Percentiles rank a stretch among this genome's conserved stretches.
Evolutionary conservation across 2,113 vertebrate genomes (phyloP).

Genomic region (Chauna torquata): DNA sequence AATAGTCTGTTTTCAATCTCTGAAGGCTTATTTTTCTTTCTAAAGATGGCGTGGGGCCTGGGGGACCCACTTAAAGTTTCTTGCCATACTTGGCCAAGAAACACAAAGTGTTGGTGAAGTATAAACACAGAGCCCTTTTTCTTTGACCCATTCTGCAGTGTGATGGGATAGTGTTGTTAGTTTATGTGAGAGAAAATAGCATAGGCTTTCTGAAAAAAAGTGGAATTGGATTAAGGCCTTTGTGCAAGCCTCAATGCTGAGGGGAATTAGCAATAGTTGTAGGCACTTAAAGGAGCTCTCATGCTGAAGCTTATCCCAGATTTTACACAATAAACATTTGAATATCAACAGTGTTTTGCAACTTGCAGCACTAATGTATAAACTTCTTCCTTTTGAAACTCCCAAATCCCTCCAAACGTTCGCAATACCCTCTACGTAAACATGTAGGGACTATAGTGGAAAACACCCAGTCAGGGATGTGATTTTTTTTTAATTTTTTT

Average conservation of each 20-base stretch:
- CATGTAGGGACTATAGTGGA: conserved; percentile 71
- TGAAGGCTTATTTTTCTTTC: conserved; percentile 84
- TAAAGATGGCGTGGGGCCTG: conserved; percentile 86
- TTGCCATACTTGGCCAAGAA: conserved; percentile 90
- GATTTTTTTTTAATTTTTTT: conserved; percentile 59
- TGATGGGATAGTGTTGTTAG: conserved; percentile 99
- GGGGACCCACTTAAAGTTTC: conserved; percentile 93
- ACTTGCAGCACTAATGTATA: conserved; percentile 99
- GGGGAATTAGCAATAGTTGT: conserved; percentile 99
- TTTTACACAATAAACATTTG: conserved; percentile 99
- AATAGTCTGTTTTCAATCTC: conserved; percentile 74
- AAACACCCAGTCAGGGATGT: conserved; percentile 69
- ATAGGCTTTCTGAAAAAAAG: conserved; percentile 93
- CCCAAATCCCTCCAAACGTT: conserved; percentile 89
- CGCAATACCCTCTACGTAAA: conserved; percentile 81
- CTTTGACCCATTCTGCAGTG: conserved; percentile 92
- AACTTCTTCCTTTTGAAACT: conserved; percentile 97
- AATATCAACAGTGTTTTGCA: conserved; percentile 99
- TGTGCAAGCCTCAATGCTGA: conserved; percentile 95
- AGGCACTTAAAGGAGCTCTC: conserved; percentile 99
- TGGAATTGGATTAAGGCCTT: conserved; percentile 99
- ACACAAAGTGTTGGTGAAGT: conserved; percentile 94
- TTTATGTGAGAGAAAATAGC: conserved; percentile 99
- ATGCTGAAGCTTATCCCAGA: conserved; percentile 99
- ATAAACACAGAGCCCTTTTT: conserved; percentile 95